Evolutionary conservation across 1,140 invertebrate species (phyloP).

Genomic region (Drosophila fuyamai): DNA sequence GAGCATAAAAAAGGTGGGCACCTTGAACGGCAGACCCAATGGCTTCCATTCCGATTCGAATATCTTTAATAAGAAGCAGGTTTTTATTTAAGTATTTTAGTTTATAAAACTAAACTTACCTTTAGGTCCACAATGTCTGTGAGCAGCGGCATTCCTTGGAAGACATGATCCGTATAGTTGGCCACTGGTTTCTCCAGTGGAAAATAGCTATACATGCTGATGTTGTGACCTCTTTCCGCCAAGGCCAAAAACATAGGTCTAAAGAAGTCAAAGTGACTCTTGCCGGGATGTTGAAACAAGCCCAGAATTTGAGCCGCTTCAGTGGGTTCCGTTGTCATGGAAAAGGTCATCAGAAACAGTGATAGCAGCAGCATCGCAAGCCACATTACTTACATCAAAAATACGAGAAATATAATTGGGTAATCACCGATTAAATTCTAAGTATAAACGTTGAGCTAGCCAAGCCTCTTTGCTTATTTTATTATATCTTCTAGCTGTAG

Average conservation of each 20-base stretch:
- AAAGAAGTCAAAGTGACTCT: slow-evolving; percentile 89
- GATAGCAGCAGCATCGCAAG: slow-evolving; percentile 8
- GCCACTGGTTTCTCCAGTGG: slow-evolving; percentile 85
- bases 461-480: too few relatives aligned
- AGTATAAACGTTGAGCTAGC: too few relatives aligned
- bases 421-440: not conserved
- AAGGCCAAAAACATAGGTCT: slow-evolving; percentile 87
- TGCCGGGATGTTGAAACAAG: slow-evolving; percentile 87
- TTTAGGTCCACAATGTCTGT: slow-evolving; percentile 78
- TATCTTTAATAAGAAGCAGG: not conserved
- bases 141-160: slow-evolving; percentile 80
- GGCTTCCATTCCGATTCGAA: slow-evolving; percentile 44
- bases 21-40: slow-evolving; percentile 52
- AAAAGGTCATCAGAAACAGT: slow-evolving; percentile 16
- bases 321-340: slow-evolving; percentile 1
- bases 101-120: slow-evolving; percentile 9
- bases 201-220: slow-evolving; percentile 89
- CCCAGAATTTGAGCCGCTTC: slow-evolving; percentile 85
- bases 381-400: not conserved
- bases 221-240: slow-evolving; percentile 87
- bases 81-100: too few relatives aligned
- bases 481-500: too few relatives aligned
- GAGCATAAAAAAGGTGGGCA: slow-evolving; percentile 65
- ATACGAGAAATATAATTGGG: not conserved
- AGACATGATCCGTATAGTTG: slow-evolving; percentile 87